A percentile compares a stretch with the other conserved stretches of the same genome.
Conservation (phyloP, 2,888 invertebrate species). For the Athripsodes cinereus region DNA sequence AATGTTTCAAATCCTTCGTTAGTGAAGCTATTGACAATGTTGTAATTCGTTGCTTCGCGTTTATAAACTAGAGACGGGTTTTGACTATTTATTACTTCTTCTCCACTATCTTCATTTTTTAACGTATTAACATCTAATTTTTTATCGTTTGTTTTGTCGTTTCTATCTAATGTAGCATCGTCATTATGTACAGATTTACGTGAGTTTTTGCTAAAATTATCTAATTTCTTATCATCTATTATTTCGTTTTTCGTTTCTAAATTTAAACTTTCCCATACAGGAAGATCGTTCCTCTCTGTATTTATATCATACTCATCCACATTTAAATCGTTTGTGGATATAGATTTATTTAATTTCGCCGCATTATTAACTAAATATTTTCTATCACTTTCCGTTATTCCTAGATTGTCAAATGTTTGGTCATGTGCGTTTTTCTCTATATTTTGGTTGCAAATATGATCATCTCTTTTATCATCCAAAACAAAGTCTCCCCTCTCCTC, state of each 20-base stretch:
- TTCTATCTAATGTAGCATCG: constrained; percentile 1
- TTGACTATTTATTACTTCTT: constrained; percentile 7
- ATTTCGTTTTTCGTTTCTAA: constrained; percentile 23
- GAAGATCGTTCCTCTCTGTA: constrained; percentile 19
- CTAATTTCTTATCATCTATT: constrained; percentile 23
- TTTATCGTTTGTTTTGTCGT: constrained; percentile 12
- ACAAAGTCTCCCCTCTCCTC: constrained; percentile 22
- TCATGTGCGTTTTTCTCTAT: constrained; percentile 1
- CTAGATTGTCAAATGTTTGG: background rate
- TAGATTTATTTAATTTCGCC: constrained; percentile 6
- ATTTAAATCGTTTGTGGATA: constrained; percentile 6
- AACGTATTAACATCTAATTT: constrained; percentile 8
- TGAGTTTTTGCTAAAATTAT: constrained; percentile 17
- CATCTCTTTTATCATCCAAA: constrained; percentile 2
- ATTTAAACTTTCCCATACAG: constrained; percentile 22
- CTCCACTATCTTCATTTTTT: background rate
- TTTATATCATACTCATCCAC: constrained; percentile 18
- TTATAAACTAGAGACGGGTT: constrained; percentile 13
- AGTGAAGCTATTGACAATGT: background rate
- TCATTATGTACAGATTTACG: constrained; percentile 9
- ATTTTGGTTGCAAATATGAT: constrained; percentile 13
- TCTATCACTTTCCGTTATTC: constrained; percentile 3
- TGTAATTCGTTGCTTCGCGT: constrained; percentile 20
- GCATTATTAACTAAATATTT: background rate
- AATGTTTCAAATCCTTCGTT: constrained; percentile 12